phyloP scores from a whole-genome alignment of 2,797 vertebrate species.

The Urophycis tenuis region DNA sequence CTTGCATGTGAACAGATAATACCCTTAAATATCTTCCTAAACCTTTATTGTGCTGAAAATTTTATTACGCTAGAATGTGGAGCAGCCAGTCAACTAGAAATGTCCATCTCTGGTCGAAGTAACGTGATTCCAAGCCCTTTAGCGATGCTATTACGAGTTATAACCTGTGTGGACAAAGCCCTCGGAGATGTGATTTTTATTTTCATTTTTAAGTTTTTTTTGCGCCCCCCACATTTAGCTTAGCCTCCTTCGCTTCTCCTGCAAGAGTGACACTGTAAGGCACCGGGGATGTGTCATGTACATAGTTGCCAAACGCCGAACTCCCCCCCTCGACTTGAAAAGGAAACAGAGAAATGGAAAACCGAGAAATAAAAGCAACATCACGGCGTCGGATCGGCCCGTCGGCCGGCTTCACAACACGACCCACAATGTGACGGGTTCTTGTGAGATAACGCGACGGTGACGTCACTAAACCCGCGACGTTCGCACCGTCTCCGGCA shows the following conservation, averaged over 20 bases:
- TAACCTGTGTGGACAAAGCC: constrained; percentile 37
- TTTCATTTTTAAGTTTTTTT: background rate
- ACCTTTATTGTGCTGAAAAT: constrained; percentile 59
- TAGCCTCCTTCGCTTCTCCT: background rate
- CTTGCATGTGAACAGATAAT: constrained; percentile 20
- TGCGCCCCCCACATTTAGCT: background rate
- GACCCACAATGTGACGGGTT: background rate
- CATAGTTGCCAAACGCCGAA: constrained; percentile 61
- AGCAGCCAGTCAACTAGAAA: constrained; percentile 40
- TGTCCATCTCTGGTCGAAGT: constrained; percentile 33
- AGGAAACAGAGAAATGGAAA: constrained; percentile 18
- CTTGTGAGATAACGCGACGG: background rate
- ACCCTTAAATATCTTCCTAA: constrained; percentile 23
- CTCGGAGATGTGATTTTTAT: constrained; percentile 31
- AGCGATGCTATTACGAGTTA: constrained; percentile 43
- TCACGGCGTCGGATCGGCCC: background rate
- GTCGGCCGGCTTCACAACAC: background rate
- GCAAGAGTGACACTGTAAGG: constrained; percentile 64
- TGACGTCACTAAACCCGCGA: background rate
- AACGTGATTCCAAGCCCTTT: constrained; percentile 66
- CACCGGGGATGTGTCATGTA: constrained; percentile 73
- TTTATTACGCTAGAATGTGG: constrained; percentile 42
- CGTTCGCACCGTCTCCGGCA: background rate
- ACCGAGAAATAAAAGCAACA: constrained; percentile 6
- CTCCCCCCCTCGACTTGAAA: constrained; percentile 48